Evolutionary conservation across 1,140 invertebrate species (phyloP), one percentile per base, ranked within the genome.

Genomic region (Anagrus nilaparvatae): DNA sequence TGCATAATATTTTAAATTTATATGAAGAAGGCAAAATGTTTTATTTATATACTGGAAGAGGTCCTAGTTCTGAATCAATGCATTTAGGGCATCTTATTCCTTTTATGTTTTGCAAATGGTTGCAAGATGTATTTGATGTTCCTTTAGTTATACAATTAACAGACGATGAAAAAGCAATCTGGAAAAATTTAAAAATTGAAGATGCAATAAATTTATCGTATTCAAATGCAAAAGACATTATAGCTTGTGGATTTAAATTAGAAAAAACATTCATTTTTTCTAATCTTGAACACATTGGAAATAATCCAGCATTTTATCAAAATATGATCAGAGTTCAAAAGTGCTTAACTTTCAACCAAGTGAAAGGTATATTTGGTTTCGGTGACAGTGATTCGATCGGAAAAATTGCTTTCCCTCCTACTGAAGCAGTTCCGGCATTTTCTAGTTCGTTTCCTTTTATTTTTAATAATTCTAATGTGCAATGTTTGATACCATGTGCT

Each of bases 241-340:
- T 99, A 51, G 92, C 96, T 9, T 81, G 89, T 58, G 96, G 95
- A n/a, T 99, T 99, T 70, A 86, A 97, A 70, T 55, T 78, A 1
- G 75, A 90, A 3, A 99, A 97, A 54, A 99, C 97, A 0, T 99
- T 99, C 61, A 96, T 99, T 46, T 99, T 99, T 58, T 88, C 85
- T 40, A 84, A 99, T 73, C 73, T 96, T 32, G 80, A 88, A 47
- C 97, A 91, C 66, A 92, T 99, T 60, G 90, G 93, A 1, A 77
- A 81, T 57, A 84, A 84, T 61, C 80, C 87, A 46, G 79, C 81
- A 16, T 94, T 97, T 64, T 97, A 97, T 66, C 81, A 82, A 56
- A 97, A 94, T 59, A 84, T 97, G 67, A 73, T 91, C 9, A 73
- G 84, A 54, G 85, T 97, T 60, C 86, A 93, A 68, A 94, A 85